These are phyloP conservation scores for fruit fly (Drosophila melanogaster) DNA, from an alignment of 1,140 invertebrate species.

Conservation along the genomic window DNA sequence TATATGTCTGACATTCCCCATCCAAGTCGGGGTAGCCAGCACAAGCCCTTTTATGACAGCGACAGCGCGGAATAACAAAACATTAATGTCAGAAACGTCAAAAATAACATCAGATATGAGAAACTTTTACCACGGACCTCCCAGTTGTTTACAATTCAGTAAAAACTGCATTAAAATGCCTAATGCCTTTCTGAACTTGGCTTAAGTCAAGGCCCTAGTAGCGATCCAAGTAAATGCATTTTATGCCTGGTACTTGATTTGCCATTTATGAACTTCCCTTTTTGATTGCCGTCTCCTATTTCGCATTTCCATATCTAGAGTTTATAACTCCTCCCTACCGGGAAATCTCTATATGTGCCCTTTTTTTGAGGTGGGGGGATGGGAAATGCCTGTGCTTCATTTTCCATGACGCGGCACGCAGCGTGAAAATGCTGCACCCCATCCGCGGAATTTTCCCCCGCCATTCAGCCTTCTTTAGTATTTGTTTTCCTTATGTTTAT, in stretches of 20 bases:
- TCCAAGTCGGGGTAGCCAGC: slow-evolving; percentile 7
- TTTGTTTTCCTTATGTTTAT: slow-evolving; percentile 59
- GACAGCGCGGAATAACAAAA: slow-evolving; percentile 69
- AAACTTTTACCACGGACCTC: slow-evolving; percentile 48
- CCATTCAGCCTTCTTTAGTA: slow-evolving; percentile 12
- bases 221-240: slow-evolving; percentile 25
- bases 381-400: slow-evolving; percentile 15
- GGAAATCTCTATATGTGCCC: slow-evolving; percentile 7
- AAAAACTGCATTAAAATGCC: slow-evolving; percentile 75
- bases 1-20: slow-evolving; percentile 14
- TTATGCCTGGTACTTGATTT: slow-evolving; percentile 11
- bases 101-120: slow-evolving; percentile 52
- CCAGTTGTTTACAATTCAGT: slow-evolving; percentile 65
- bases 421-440: slow-evolving; percentile 44
- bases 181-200: slow-evolving; percentile 47
- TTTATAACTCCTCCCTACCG: slow-evolving; percentile 18
- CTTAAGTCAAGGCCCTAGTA: slow-evolving; percentile 32
- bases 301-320: slow-evolving; percentile 21
- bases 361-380: background rate
- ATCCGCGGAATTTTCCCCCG: slow-evolving; percentile 17
- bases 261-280: slow-evolving; percentile 41
- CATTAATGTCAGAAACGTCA: slow-evolving; percentile 81
- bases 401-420: slow-evolving; percentile 45
- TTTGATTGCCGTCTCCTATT: slow-evolving; percentile 23
- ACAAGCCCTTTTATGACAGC: slow-evolving; percentile 69